phyloP scores from a whole-genome alignment of 1,140 invertebrate species.

The Drosophila seguyi region DNA sequence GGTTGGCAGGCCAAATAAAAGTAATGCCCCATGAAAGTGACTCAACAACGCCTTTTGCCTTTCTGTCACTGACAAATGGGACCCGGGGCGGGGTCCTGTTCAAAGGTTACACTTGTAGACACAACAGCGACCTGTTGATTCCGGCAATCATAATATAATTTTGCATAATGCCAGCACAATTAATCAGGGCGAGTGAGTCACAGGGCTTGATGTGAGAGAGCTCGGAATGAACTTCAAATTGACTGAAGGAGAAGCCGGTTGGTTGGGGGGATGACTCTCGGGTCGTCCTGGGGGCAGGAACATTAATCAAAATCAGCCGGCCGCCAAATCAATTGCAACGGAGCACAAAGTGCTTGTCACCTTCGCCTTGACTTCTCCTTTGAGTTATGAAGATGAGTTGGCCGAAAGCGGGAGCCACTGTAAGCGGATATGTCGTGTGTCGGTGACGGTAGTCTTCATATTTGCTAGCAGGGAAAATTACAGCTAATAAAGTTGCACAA shows the following conservation, averaged over 20 bases:
- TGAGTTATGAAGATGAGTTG: slow-evolving; percentile 72
- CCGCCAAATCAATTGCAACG: slow-evolving; percentile 49
- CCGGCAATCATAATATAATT: slow-evolving; percentile 42
- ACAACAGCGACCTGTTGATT: slow-evolving; percentile 41
- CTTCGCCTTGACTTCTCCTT: slow-evolving; percentile 43
- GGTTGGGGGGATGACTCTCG: slow-evolving; percentile 16
- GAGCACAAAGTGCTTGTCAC: slow-evolving; percentile 66
- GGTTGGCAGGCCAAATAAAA: slow-evolving; percentile 56
- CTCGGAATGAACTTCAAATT: slow-evolving; percentile 46
- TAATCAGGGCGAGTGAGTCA: slow-evolving; percentile 53
- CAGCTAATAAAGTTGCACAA: slow-evolving; percentile 58
- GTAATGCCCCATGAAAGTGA: slow-evolving; percentile 71
- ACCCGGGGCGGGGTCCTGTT: slow-evolving; percentile 1
- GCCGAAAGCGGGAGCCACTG: slow-evolving; percentile 22
- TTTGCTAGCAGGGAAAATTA: slow-evolving; percentile 56
- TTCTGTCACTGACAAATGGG: slow-evolving; percentile 63
- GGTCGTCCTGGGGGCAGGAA: not conserved
- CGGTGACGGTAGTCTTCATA: slow-evolving; percentile 27
- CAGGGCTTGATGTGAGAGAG: slow-evolving; percentile 8
- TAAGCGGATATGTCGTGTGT: slow-evolving; percentile 49
- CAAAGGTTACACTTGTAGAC: slow-evolving; percentile 35
- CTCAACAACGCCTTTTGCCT: slow-evolving; percentile 49
- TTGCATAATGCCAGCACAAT: slow-evolving; percentile 61
- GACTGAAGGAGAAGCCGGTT: slow-evolving; percentile 1
- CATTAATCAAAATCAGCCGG: slow-evolving; percentile 70